A percentile compares a stretch with the other conserved stretches of the same genome.
Evolutionary conservation across 2,113 vertebrate species (phyloP).

Genomic region (Sapayoa aenigma): DNA sequence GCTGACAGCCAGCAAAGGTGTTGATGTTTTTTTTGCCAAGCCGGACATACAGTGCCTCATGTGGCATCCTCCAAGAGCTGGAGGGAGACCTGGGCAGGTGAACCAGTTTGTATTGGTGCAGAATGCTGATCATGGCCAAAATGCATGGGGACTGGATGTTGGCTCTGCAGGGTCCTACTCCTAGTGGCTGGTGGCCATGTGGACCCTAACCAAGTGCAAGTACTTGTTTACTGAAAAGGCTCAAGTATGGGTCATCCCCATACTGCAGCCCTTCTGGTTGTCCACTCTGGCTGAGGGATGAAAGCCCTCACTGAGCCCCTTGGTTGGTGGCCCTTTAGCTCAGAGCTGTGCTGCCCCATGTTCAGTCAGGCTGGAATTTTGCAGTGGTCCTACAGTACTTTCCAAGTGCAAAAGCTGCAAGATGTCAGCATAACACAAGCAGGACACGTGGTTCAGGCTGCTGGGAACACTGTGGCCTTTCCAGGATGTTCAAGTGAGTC

Average conservation of each 20-base stretch:
- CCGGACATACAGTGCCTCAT: rapidly evolving
- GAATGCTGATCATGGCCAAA: background rate
- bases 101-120: background rate
- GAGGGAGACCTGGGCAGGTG: background rate
- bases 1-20: background rate
- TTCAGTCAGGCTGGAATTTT: background rate
- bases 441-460: background rate
- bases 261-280: background rate
- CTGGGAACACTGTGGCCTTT: conserved; percentile 49
- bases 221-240: background rate
- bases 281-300: rapidly evolving
- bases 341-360: rapidly evolving
- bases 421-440: background rate
- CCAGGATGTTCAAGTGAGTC: background rate
- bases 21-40: background rate
- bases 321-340: background rate
- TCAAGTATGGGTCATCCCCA: background rate
- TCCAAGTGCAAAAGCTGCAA: conserved; percentile 11
- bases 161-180: background rate
- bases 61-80: background rate
- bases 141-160: background rate
- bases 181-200: background rate
- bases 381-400: background rate
- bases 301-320: rapidly evolving
- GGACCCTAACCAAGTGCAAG: rapidly evolving